Evolutionary conservation across 2,888 invertebrate genomes (phyloP).

Genomic region (Tricholauxania praeusta): DNA sequence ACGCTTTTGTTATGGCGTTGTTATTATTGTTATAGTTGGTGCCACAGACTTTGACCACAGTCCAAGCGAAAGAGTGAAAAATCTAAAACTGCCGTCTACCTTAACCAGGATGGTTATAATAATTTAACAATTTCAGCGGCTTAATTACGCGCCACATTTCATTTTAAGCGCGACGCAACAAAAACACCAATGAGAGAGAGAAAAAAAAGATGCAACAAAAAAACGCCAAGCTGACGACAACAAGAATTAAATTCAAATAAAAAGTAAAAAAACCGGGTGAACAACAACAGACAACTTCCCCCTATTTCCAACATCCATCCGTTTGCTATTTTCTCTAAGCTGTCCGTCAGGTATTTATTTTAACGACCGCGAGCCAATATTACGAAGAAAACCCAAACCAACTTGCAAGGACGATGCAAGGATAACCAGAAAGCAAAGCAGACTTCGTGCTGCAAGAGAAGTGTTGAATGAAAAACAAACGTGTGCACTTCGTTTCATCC

Average conservation of each 20-base stretch:
- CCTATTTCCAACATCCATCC: background rate
- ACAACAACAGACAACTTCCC: background rate
- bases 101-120: conserved; percentile 55
- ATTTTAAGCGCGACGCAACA: conserved; percentile 53
- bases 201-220: background rate
- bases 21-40: conserved; percentile 20
- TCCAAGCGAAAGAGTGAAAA: too few species aligned
- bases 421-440: background rate
- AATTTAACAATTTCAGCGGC: conserved; percentile 67
- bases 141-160: conserved; percentile 68
- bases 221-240: conserved; percentile 3
- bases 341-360: conserved; percentile 35
- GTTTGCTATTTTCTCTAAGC: conserved; percentile 4
- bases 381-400: conserved; percentile 18
- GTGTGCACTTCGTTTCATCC: too few species aligned
- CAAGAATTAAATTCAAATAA: background rate
- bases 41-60: background rate
- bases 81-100: conserved; percentile 12
- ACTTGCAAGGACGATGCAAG: conserved; percentile 1
- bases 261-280: too few species aligned
- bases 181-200: background rate
- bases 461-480: too few species aligned
- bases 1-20: conserved; percentile 31
- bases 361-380: conserved; percentile 39
- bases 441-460: too few species aligned